phyloP scores from a whole-genome alignment of 2,888 invertebrate genomes.

The Eudemis profundana region DNA sequence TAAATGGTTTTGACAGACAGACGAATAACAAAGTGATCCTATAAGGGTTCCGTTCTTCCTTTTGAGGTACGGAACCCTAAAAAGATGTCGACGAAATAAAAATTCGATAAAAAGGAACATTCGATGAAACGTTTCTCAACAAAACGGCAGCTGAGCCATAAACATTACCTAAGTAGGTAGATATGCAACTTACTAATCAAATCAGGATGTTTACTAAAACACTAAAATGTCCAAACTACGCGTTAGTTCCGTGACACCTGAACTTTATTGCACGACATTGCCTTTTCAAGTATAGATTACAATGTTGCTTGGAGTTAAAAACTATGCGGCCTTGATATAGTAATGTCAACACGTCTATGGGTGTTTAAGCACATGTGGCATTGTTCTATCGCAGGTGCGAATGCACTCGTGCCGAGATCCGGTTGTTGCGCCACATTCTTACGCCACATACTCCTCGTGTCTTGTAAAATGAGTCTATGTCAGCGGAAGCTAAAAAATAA shows the following conservation, averaged over 20 bases:
- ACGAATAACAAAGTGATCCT: no score
- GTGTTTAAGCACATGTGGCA: not conserved
- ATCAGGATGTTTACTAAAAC: not conserved
- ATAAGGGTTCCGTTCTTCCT: no score
- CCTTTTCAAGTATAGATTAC: conserved; percentile 26
- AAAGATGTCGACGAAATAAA: no score
- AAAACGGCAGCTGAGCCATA: no score
- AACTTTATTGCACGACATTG: conserved; percentile 26
- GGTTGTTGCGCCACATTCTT: conserved; percentile 41
- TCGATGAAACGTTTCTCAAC: no score
- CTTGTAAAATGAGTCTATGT: not conserved
- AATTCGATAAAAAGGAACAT: no score
- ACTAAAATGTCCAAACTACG: not conserved
- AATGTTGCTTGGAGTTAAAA: conserved; percentile 27
- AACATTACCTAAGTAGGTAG: no score
- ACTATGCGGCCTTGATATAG: conserved; percentile 7
- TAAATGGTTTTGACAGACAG: no score
- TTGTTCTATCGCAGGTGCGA: conserved; percentile 11
- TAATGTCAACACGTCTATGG: not conserved
- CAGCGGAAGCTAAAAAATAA: not conserved
- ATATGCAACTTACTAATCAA: not conserved
- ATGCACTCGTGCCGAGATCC: conserved; percentile 42
- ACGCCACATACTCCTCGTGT: conserved; percentile 22
- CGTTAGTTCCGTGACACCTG: conserved; percentile 23
- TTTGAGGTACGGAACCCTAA: no score